Evolutionary conservation across 2,797 vertebrate genomes (phyloP).

Genomic region (Falco concolor): DNA sequence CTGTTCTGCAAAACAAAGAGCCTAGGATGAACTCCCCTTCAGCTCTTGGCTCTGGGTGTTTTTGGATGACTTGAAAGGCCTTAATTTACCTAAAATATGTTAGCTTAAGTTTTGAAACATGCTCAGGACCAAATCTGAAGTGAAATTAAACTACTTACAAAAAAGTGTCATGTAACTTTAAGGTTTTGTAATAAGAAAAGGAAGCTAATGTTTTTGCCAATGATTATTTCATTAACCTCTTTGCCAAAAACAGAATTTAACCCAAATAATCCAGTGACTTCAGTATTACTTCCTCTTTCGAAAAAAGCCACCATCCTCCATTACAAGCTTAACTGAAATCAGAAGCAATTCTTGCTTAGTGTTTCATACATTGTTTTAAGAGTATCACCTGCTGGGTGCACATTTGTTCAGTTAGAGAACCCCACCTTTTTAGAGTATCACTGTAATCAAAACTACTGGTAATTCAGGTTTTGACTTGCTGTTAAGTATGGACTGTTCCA

Average conservation of each 20-base stretch:
- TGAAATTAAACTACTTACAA: background rate
- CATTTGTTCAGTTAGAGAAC: background rate
- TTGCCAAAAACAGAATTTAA: background rate
- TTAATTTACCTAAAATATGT: background rate
- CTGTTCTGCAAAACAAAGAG: background rate
- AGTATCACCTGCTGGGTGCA: background rate
- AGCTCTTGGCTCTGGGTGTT: background rate
- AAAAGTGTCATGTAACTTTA: background rate
- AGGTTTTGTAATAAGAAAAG: background rate
- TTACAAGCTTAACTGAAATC: background rate
- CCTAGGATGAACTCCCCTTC: background rate
- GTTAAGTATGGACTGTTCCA: background rate
- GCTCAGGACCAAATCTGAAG: background rate
- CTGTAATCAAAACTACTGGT: constrained; percentile 43
- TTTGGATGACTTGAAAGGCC: background rate
- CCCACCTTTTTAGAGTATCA: background rate
- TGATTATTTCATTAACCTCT: constrained; percentile 22
- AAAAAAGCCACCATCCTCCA: background rate
- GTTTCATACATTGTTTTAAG: background rate
- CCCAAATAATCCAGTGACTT: background rate
- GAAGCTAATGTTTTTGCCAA: background rate
- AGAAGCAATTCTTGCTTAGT: background rate
- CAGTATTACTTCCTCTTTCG: background rate
- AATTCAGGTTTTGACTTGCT: constrained; percentile 39
- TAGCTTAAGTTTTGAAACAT: background rate